Conservation (phyloP, 2,113 vertebrate species). For the Zootoca vivipara region DNA sequence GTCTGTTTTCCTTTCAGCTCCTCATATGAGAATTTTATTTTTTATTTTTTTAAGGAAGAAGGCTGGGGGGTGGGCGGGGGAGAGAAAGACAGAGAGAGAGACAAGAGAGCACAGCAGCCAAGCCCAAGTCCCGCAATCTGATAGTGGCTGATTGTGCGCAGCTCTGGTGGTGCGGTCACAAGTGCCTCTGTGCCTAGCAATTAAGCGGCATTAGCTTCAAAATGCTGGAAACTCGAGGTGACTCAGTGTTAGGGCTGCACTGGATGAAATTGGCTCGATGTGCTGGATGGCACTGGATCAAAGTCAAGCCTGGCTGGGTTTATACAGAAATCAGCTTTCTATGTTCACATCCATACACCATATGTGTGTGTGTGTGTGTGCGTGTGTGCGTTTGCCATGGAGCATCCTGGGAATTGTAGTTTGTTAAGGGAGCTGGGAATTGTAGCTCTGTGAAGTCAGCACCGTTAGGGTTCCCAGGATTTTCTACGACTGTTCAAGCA, state of each 20-base stretch:
- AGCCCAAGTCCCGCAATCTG: background rate
- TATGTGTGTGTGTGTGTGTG: too few relatives aligned
- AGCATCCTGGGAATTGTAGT: too few relatives aligned
- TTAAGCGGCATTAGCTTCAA: conserved; percentile 39
- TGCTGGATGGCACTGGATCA: background rate
- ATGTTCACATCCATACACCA: too few relatives aligned
- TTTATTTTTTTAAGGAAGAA: background rate
- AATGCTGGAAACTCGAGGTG: background rate
- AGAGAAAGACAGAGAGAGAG: background rate
- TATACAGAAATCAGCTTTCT: background rate
- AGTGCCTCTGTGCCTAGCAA: conserved; percentile 5
- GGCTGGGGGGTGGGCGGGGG: background rate
- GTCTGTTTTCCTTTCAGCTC: conserved; percentile 58
- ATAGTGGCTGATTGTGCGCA: background rate
- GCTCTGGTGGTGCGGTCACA: background rate
- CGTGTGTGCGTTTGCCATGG: too few relatives aligned
- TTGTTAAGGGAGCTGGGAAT: too few relatives aligned
- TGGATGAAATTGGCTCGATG: background rate
- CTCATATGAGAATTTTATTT: conserved; percentile 37
- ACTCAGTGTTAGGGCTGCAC: background rate
- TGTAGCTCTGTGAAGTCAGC: too few relatives aligned
- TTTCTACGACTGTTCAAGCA: too few relatives aligned
- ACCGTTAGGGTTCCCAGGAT: too few relatives aligned
- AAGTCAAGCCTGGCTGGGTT: background rate
- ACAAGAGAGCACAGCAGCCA: background rate